Evolutionary conservation across 2,888 invertebrate species (phyloP), one percentile per base, ranked within the genome.

Genomic region (Lasioglossum morio): DNA sequence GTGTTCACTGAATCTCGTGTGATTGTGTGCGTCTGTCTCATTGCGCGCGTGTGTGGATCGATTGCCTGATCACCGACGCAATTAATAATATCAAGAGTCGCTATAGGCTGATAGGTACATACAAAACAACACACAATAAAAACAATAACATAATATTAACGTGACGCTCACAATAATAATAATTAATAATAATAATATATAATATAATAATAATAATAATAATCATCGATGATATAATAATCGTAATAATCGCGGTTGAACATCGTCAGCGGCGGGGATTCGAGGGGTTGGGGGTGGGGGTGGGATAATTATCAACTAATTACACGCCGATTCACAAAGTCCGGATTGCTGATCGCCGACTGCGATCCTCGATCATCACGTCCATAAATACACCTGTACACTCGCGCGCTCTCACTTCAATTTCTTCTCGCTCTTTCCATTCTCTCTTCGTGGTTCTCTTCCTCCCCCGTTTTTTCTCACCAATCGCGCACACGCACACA

Each of bases 111-210:
- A 93, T 94, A 93, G 92, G 92, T 94, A 96, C 95, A 95, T 95
- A 95, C 95, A 95, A 96, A 96, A 96, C 95, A 96, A 95, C 95
- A 95, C 95, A 94, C 95, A 95, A 95, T 95, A 94, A 95, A 95
- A 95, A 95, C 95, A 95, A 95, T 95, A 95, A 95, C 94, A 95
- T 94, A 94, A 95, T 95, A 94, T 94, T 94, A 95, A 95, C 94
- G 94, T 94, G 94, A 93, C 94, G 94, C 93, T 94, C 94, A 95
- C 94, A 95, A 94, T 95, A 95, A 95, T 95, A 95, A 94, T 94
- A 92, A 93, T 92, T 92, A 89, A 94, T 94, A 94, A 92, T 34
- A 34, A 34, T 91, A 91, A 93, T 94, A 69, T 94, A 83, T 90
- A 76, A 83, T 87, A 88, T 84, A 81, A 82, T 83, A 76, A 83